Evolutionary conservation across 1,140 invertebrate genomes (phyloP).

Genomic region (Platyscapa corneri): DNA sequence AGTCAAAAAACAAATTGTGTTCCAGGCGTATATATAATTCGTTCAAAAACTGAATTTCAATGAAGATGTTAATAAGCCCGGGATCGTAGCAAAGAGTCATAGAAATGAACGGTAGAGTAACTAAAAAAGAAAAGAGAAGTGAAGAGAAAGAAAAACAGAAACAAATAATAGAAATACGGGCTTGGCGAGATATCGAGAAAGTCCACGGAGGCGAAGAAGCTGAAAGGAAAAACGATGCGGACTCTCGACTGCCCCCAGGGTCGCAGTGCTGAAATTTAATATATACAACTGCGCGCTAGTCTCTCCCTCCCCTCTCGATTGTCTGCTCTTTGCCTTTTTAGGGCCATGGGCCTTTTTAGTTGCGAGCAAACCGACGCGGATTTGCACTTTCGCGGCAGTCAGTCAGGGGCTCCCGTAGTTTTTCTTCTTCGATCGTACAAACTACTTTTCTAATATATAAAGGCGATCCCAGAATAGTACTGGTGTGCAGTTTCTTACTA

Average conservation of each 20-base stretch:
- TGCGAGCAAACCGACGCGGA: not conserved
- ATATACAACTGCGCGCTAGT: slow-evolving; percentile 47
- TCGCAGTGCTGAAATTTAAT: slow-evolving; percentile 65
- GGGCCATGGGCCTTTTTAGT: not conserved
- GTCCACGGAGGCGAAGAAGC: too few relatives aligned
- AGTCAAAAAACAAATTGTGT: too few relatives aligned
- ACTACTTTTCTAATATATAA: slow-evolving; percentile 21
- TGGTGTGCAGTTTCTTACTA: too few relatives aligned
- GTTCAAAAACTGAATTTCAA: too few relatives aligned
- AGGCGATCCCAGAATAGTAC: too few relatives aligned
- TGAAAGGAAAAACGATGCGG: not conserved
- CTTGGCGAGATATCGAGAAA: slow-evolving; percentile 60
- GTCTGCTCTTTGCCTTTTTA: not conserved
- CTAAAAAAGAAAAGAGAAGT: not conserved
- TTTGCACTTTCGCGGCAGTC: slow-evolving; percentile 21
- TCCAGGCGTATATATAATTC: too few relatives aligned
- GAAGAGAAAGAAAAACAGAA: slow-evolving; percentile 24
- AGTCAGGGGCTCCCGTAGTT: not conserved
- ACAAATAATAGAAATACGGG: slow-evolving; percentile 41
- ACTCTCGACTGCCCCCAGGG: slow-evolving; percentile 16
- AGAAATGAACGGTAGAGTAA: not conserved
- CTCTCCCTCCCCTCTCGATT: not conserved
- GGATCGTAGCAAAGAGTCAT: too few relatives aligned
- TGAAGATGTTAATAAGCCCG: too few relatives aligned
- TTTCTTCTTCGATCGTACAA: not conserved